Conservation (phyloP, 2,888 invertebrate genomes). For the Phyto melanocephala region DNA sequence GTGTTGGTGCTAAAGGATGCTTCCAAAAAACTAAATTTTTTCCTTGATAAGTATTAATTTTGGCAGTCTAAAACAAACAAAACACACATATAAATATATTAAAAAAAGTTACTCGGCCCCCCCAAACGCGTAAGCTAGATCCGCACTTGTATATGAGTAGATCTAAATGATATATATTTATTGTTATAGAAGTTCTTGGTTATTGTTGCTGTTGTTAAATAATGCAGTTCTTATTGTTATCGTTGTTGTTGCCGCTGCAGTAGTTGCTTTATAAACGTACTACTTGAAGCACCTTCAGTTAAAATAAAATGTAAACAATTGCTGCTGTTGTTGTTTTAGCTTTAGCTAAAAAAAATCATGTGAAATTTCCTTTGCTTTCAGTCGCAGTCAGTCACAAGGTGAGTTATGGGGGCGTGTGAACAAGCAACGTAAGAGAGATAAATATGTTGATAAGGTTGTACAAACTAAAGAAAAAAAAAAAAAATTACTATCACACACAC, state of each 20-base stretch:
- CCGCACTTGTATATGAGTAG: too few relatives aligned
- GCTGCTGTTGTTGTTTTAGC: slow-evolving; percentile 54
- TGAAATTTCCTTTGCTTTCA: slow-evolving; percentile 58
- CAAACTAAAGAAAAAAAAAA: slow-evolving; percentile 43
- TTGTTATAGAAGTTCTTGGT: slow-evolving; percentile 28
- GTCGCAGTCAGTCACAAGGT: slow-evolving; percentile 65
- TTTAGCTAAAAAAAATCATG: slow-evolving; percentile 53
- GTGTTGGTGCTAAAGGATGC: too few relatives aligned
- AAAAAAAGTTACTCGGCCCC: too few relatives aligned
- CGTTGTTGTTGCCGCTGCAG: slow-evolving; percentile 59
- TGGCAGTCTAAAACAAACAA: too few relatives aligned
- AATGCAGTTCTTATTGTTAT: slow-evolving; percentile 16
- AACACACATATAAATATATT: too few relatives aligned
- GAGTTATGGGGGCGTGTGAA: slow-evolving; percentile 74
- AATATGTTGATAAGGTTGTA: slow-evolving; percentile 62
- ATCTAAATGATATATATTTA: slow-evolving; percentile 1
- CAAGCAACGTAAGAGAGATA: slow-evolving; percentile 73
- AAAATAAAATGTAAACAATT: slow-evolving; percentile 73
- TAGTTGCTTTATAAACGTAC: slow-evolving; percentile 51
- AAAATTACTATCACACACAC: neutral
- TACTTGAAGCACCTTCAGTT: slow-evolving; percentile 69
- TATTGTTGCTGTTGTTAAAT: slow-evolving; percentile 41
- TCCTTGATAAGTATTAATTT: too few relatives aligned
- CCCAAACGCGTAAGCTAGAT: too few relatives aligned
- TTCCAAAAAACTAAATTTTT: too few relatives aligned